Conservation (phyloP, 2,888 invertebrate genomes). For the Oxytorus armatus region DNA sequence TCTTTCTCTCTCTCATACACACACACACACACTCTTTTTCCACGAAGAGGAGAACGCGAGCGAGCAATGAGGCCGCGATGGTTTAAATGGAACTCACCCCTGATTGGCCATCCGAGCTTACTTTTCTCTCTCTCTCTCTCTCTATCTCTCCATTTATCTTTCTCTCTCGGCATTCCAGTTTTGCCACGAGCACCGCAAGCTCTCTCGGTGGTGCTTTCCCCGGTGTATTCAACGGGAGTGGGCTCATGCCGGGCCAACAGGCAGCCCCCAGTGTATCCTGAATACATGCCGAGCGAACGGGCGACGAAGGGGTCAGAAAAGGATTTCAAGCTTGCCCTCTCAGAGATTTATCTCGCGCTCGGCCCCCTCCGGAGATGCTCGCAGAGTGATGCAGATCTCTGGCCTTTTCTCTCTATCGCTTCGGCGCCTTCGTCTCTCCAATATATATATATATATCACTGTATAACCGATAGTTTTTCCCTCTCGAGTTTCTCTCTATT, state of each 20-base stretch:
- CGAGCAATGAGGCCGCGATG: conserved; percentile 62
- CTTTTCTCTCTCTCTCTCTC: conserved; percentile 65
- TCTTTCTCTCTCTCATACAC: conserved; percentile 60
- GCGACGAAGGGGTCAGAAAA: conserved; percentile 57
- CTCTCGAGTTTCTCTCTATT: conserved; percentile 30
- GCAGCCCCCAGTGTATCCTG: conserved; percentile 61
- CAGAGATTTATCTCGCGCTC: conserved; percentile 65
- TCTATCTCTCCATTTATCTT: conserved; percentile 31
- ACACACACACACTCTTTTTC: conserved; percentile 51
- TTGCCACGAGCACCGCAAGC: conserved; percentile 67
- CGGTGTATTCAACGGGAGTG: conserved; percentile 67
- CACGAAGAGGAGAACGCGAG: conserved; percentile 45
- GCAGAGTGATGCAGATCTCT: conserved; percentile 26
- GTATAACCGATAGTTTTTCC: conserved; percentile 53
- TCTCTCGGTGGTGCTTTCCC: conserved; percentile 68
- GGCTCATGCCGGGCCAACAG: conserved; percentile 58
- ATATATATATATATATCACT: too few relatives aligned
- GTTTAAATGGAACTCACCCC: conserved; percentile 69
- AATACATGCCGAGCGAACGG: conserved; percentile 59
- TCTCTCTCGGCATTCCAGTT: conserved; percentile 38
- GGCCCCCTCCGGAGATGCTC: too few relatives aligned
- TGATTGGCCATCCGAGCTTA: conserved; percentile 72
- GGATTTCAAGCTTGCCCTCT: conserved; percentile 34
- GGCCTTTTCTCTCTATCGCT: conserved; percentile 40
- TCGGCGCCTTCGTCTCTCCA: conserved; percentile 26